Conservation (phyloP, 2,888 invertebrate species). For the Seladonia tumulorum region DNA sequence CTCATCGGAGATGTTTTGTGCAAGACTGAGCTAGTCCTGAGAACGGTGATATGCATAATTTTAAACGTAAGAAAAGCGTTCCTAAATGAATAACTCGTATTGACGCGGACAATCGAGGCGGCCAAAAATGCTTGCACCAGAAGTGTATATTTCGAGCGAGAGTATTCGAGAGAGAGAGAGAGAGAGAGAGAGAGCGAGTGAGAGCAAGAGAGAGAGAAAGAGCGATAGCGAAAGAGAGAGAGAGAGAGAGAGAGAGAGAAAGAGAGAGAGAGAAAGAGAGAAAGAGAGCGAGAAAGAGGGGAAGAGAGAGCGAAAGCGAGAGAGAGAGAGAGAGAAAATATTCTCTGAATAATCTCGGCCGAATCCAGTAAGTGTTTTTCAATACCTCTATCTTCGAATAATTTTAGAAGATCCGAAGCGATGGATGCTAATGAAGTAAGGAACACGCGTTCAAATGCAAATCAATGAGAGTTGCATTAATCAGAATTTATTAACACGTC, state of each 20-base stretch:
- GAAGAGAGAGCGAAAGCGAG: background rate
- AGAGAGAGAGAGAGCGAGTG: background rate
- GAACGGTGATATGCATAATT: conserved; percentile 24
- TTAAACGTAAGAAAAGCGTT: conserved; percentile 54
- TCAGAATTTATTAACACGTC: background rate
- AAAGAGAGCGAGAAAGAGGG: no score
- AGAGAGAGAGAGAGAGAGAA: background rate
- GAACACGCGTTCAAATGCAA: conserved; percentile 49
- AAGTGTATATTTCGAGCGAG: conserved; percentile 32
- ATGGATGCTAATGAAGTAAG: conserved; percentile 25
- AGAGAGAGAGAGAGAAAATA: background rate
- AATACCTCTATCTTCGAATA: conserved; percentile 55
- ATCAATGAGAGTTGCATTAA: conserved; percentile 7
- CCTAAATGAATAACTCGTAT: conserved; percentile 53
- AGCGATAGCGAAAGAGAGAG: background rate
- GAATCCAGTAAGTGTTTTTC: conserved; percentile 50
- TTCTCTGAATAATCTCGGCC: conserved; percentile 27
- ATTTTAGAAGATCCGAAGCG: conserved; percentile 43
- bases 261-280: no score
- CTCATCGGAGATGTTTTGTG: background rate
- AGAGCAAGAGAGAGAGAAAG: background rate
- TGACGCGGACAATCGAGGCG: conserved; percentile 63
- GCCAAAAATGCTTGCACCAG: conserved; percentile 44
- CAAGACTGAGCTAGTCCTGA: conserved; percentile 38
- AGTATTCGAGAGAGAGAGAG: conserved; percentile 13